A percentile compares a stretch with the other conserved stretches of the same genome.
These are phyloP conservation scores for Sphaeridia pumilis DNA, from an alignment of 2,888 invertebrate species.

Conservation along the genomic window DNA sequence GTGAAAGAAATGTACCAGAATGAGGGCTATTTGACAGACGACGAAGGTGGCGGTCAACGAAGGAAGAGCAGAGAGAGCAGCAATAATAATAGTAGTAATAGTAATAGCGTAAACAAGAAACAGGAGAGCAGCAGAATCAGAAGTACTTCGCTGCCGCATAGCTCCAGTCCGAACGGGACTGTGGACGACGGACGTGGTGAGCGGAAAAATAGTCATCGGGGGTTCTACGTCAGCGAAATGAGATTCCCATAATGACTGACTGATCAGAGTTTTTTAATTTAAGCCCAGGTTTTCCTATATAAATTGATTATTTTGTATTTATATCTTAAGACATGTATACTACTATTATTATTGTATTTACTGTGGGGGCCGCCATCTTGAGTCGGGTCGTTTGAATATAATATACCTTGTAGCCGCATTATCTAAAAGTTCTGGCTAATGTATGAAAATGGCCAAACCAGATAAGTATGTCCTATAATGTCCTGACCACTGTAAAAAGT, in stretches of 20 bases:
- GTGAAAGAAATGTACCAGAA: constrained; percentile 51
- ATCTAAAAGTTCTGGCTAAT: too few species aligned
- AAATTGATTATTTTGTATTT: background rate
- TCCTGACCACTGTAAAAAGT: too few species aligned
- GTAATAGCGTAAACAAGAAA: constrained; percentile 17
- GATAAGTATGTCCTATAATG: too few species aligned
- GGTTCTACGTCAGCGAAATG: constrained; percentile 49
- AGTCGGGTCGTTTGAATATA: too few species aligned
- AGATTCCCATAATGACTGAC: constrained; percentile 55
- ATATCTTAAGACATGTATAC: too few species aligned
- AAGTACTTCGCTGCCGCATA: constrained; percentile 26
- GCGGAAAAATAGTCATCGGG: constrained; percentile 40
- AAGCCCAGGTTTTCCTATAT: constrained; percentile 4
- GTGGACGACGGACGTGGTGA: background rate
- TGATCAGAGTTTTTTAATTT: constrained; percentile 5
- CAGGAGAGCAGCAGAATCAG: constrained; percentile 15
- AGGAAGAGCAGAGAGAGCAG: constrained; percentile 38
- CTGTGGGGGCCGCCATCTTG: too few species aligned
- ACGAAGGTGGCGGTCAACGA: constrained; percentile 37
- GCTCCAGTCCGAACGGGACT: constrained; percentile 7
- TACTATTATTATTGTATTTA: too few species aligned
- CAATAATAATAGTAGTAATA: constrained; percentile 42
- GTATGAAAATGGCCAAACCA: too few species aligned
- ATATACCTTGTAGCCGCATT: too few species aligned
- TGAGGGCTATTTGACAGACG: constrained; percentile 47